Percentiles rank a stretch among this genome's conserved stretches.
Evolutionary conservation across 2,113 vertebrate species (phyloP).

Genomic region (Menura novaehollandiae): DNA sequence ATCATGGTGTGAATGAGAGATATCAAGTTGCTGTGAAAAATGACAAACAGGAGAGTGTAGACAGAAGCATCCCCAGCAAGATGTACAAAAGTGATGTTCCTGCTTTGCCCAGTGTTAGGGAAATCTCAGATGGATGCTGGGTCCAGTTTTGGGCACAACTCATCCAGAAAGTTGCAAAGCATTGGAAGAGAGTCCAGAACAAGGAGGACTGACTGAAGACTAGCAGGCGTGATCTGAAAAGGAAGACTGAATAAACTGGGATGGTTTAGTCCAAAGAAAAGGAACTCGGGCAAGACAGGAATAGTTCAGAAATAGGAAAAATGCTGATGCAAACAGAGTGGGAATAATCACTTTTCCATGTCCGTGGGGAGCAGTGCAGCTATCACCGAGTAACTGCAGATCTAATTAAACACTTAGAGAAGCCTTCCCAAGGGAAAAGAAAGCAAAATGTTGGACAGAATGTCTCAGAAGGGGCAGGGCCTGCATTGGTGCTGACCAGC

Average conservation of each 20-base stretch:
- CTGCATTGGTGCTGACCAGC: not conserved
- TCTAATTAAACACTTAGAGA: not conserved
- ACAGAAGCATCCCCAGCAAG: not conserved
- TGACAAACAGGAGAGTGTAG: not conserved
- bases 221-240: not conserved
- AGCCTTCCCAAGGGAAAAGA: not conserved
- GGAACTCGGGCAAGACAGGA: not conserved
- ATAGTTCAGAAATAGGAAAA: not conserved
- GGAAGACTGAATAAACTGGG: not conserved
- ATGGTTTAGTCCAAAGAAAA: not conserved
- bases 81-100: not conserved
- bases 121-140: not conserved
- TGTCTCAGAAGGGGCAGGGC: not conserved
- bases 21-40: not conserved
- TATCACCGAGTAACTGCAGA: not conserved
- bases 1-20: not conserved
- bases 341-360: not conserved
- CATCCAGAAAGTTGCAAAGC: not conserved
- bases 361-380: not conserved
- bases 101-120: not conserved
- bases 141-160: not conserved
- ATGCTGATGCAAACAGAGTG: not conserved
- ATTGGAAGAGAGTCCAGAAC: not conserved
- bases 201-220: not conserved
- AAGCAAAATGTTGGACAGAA: not conserved